phyloP scores from a whole-genome alignment of 2,113 vertebrate species.

The Megalops atlanticus region DNA sequence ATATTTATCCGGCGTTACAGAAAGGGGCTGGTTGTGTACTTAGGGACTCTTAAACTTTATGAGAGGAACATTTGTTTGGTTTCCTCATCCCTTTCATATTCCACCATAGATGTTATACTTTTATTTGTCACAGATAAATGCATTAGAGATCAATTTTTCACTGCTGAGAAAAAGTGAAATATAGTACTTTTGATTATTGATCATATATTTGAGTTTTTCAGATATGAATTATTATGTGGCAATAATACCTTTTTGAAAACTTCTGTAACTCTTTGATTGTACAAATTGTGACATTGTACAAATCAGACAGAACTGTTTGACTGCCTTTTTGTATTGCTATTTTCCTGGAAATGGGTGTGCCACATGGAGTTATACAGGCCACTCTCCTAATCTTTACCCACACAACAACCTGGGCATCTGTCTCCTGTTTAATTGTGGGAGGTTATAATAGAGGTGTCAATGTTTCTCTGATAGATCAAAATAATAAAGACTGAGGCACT shows the following conservation, averaged over 20 bases:
- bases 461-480: constrained; percentile 49
- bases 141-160: not conserved
- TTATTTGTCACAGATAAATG: not conserved
- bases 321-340: too few relatives aligned
- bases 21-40: not conserved
- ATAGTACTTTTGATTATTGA: not conserved
- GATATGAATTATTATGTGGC: too few relatives aligned
- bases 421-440: constrained; percentile 21
- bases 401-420: not conserved
- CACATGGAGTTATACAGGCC: not conserved
- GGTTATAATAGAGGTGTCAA: constrained; percentile 54
- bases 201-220: too few relatives aligned
- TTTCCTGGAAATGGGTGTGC: too few relatives aligned
- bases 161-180: not conserved
- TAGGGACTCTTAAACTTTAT: not conserved
- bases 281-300: too few relatives aligned
- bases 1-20: constrained; percentile 17
- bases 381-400: not conserved
- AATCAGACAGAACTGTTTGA: too few relatives aligned
- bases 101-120: not conserved
- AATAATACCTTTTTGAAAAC: too few relatives aligned
- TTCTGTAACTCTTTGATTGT: too few relatives aligned
- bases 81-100: not conserved
- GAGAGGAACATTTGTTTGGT: constrained; percentile 9
- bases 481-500: constrained; percentile 36